Conservation (phyloP, 2,888 invertebrate species). For the Synanthedon vespiformis region DNA sequence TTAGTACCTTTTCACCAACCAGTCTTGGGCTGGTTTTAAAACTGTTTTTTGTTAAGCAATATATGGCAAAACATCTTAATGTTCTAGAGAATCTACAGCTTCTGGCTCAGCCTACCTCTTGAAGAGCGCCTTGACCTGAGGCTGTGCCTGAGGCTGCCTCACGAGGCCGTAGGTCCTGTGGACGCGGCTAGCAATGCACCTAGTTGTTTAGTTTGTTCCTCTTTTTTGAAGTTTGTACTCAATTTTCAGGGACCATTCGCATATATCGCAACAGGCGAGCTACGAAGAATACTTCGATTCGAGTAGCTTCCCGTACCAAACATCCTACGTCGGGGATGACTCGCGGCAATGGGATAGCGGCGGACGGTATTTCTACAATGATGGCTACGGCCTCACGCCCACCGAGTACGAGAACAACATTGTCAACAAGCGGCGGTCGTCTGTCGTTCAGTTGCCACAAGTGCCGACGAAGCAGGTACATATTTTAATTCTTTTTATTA, state of each 20-base stretch:
- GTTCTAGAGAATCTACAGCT: no score
- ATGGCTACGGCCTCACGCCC: constrained; percentile 53
- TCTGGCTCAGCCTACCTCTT: no score
- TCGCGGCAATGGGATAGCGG: constrained; percentile 81
- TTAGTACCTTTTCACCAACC: no score
- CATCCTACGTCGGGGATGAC: constrained; percentile 70
- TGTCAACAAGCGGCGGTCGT: constrained; percentile 65
- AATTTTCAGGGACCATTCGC: constrained; percentile 59
- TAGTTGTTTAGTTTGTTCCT: no score
- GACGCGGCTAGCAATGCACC: no score
- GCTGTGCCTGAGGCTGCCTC: no score
- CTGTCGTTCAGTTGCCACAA: constrained; percentile 63
- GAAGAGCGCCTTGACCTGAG: no score
- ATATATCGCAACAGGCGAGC: constrained; percentile 61
- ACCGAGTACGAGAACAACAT: constrained; percentile 72
- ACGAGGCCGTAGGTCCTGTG: no score
- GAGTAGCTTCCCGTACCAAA: constrained; percentile 73
- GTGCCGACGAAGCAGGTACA: constrained; percentile 56
- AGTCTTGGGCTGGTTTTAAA: no score
- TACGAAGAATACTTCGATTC: constrained; percentile 77
- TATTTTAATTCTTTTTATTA: no score
- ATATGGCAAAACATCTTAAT: no score
- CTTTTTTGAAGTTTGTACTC: not conserved
- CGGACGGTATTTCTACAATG: constrained; percentile 65
- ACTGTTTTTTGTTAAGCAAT: no score